Evolutionary conservation across 2,113 vertebrate genomes (phyloP).

Genomic region (Lanius collurio): DNA sequence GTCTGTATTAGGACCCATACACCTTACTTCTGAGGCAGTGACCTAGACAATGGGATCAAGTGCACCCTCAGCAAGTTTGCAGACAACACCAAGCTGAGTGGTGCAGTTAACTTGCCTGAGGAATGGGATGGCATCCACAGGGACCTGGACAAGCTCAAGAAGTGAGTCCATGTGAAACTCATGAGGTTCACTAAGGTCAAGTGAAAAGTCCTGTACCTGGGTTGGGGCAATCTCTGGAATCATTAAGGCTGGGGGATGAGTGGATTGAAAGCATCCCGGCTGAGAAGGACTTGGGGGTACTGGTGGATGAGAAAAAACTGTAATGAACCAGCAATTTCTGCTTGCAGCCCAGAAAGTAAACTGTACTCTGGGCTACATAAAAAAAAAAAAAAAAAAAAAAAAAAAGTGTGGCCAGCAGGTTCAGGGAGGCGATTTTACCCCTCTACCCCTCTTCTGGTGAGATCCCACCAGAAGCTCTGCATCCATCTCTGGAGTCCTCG

Average conservation of each 20-base stretch:
- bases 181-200: neutral
- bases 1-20: rapidly evolving
- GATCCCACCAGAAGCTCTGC: neutral
- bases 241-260: neutral
- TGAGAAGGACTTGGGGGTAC: neutral
- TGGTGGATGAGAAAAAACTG: neutral
- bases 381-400: neutral
- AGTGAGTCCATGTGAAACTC: neutral
- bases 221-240: neutral
- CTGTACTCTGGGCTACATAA: neutral
- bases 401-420: neutral
- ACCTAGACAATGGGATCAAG: neutral
- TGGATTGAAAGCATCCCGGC: neutral
- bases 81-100: neutral
- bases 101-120: rapidly evolving
- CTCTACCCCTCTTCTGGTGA: neutral
- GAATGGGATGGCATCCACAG: neutral
- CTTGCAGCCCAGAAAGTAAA: neutral
- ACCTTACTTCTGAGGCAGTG: neutral
- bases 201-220: neutral
- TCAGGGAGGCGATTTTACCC: neutral
- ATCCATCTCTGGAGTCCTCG: neutral
- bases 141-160: neutral
- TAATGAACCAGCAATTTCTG: neutral
- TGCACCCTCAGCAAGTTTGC: neutral